Evolutionary conservation across 2,888 invertebrate genomes (phyloP), one percentile per base, ranked within the genome.

Genomic region (Sycophila texana): DNA sequence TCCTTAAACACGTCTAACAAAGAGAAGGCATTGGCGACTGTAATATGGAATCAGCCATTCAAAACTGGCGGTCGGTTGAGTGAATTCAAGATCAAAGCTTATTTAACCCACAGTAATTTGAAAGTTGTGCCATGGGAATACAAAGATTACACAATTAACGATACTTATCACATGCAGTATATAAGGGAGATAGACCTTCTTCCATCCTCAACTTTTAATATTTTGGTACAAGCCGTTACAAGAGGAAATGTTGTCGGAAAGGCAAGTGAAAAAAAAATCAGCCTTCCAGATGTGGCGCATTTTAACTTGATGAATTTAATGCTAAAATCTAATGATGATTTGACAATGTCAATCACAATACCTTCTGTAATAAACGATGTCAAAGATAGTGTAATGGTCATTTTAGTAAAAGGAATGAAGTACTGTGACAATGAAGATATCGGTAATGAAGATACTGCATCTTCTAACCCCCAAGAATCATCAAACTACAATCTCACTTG

Each of bases 11-110:
- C 58, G 1, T 5, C 61, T 5, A 2, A 61, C 4, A 55, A 65
- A 12, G 53, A 75, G 1, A 76, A 79, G 13, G 81, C 84, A 0
- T 22, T 77, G 5, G 70, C 85, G 0, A 61, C 81, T 4, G 1
- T 84, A 0, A 73, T 53, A 0, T 87, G 87, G 87, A 47, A 58
- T 2, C 86, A 86, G 70, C 87, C 87, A 0, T 83, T 81, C 77
- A 79, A 0, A 65, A 81, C 84, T 10, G 83, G 84, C 10, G 81
- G 81, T 4, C 81, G 14, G 7, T 30, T 87, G 0, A 14, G 57
- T 0, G 30, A 51, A 53, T 87, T 86, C 55, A 0, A n/a, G 0
- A 84, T 87, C 1, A n/a, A 0, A 1, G 58, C 65, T 5, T 0
- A 58, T 53, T 26, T 79, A 0, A 10, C 30, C 0, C 13, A 13